A percentile compares a stretch with the other conserved stretches of the same genome.
Conservation (phyloP, 1,140 invertebrate species). For the Platorchestia sp. region DNA sequence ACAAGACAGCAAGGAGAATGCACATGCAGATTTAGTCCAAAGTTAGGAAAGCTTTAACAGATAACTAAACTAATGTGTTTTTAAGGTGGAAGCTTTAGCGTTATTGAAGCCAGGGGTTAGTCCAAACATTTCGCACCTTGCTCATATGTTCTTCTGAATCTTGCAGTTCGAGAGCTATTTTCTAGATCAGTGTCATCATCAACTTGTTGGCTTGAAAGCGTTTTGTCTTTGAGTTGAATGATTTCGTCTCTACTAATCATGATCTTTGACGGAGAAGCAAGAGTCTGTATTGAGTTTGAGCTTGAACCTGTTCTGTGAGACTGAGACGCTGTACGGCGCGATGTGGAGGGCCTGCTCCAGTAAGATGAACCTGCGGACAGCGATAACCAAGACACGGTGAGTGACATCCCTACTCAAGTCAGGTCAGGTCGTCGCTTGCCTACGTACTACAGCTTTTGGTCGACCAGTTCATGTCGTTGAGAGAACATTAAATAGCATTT, state of each 20-base stretch:
- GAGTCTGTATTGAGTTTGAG: not conserved
- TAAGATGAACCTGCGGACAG: slow-evolving; percentile 11
- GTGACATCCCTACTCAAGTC: not conserved
- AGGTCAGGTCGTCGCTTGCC: not conserved
- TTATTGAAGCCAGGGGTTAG: slow-evolving; percentile 11
- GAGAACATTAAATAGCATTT: no score
- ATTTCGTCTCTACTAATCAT: slow-evolving; percentile 29
- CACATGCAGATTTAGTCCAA: not conserved
- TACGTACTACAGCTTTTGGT: not conserved
- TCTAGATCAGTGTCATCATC: not conserved
- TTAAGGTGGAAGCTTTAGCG: not conserved
- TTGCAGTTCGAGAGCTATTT: not conserved
- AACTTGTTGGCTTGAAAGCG: not conserved
- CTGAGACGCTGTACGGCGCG: slow-evolving; percentile 27
- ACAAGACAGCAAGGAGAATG: not conserved
- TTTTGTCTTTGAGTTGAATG: slow-evolving; percentile 21
- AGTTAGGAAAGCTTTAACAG: not conserved
- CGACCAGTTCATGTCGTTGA: not conserved
- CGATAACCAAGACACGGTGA: not conserved
- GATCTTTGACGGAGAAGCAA: slow-evolving; percentile 9
- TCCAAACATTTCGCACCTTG: slow-evolving; percentile 31
- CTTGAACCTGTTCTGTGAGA: slow-evolving; percentile 39
- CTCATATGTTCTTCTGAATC: not conserved
- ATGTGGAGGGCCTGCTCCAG: slow-evolving; percentile 29
- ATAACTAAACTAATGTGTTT: not conserved